A percentile compares a stretch with the other conserved stretches of the same genome.
phyloP scores from a whole-genome alignment of 1,140 invertebrate species.

The Trichomalopsis sarcophagae region DNA sequence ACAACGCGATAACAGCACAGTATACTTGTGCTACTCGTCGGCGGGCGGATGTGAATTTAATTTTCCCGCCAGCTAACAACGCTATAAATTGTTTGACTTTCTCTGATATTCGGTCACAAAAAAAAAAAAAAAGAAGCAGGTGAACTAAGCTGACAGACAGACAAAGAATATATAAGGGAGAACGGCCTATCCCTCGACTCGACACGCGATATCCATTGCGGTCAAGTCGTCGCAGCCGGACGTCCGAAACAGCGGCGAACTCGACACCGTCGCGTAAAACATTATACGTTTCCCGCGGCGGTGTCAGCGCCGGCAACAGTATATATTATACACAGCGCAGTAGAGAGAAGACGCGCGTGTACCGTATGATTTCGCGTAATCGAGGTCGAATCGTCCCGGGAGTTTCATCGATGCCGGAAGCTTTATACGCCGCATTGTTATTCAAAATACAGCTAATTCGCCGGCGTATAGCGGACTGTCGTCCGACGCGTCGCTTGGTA shows the following conservation, averaged over 20 bases:
- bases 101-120: neutral
- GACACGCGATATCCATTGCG: neutral
- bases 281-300: neutral
- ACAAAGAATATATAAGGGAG: neutral
- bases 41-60: constrained; percentile 20
- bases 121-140: neutral
- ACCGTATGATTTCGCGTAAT: no score
- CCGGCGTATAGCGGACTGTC: no score
- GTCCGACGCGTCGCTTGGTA: no score
- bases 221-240: neutral
- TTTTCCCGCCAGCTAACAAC: constrained; percentile 34
- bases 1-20: neutral
- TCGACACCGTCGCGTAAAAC: neutral
- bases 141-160: neutral
- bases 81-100: neutral
- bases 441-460: no score
- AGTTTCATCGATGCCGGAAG: no score
- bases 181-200: neutral
- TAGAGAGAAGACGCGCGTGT: no score
- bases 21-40: neutral
- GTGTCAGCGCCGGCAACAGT: no score
- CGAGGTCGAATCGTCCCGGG: no score
- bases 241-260: neutral
- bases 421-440: no score
- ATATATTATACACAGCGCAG: no score